phyloP scores from a whole-genome alignment of 2,888 invertebrate species.

The Pachydiplax longipennis region DNA sequence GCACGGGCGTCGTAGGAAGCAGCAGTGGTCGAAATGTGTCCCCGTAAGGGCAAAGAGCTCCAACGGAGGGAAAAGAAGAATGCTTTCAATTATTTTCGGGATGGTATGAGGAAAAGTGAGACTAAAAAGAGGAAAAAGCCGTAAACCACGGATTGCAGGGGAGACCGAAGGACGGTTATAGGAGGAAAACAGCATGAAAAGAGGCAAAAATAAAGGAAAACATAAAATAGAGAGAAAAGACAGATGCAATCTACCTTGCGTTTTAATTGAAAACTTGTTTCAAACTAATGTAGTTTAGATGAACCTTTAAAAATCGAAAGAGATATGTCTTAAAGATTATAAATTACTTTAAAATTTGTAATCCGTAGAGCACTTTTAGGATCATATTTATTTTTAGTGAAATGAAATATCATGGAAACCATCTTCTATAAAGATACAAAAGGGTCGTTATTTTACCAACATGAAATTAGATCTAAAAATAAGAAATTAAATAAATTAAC shows the following conservation, averaged over 20 bases:
- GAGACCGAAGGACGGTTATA: background rate
- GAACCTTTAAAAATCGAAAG: too few relatives aligned
- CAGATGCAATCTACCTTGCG: background rate
- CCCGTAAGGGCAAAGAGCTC: background rate
- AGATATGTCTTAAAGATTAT: too few relatives aligned
- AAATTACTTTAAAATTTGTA: too few relatives aligned
- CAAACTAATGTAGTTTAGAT: too few relatives aligned
- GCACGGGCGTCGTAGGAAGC: background rate
- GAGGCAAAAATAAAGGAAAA: background rate
- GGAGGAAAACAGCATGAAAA: background rate
- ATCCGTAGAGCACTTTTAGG: too few relatives aligned
- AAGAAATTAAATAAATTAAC: too few relatives aligned
- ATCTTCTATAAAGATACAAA: too few relatives aligned
- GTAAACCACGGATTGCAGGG: background rate
- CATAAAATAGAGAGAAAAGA: background rate
- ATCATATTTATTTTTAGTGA: too few relatives aligned
- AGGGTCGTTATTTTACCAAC: too few relatives aligned
- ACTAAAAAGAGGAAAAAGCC: background rate
- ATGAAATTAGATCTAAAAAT: too few relatives aligned
- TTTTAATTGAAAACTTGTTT: too few relatives aligned
- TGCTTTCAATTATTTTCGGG: background rate
- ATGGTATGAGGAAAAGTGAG: background rate
- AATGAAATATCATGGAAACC: too few relatives aligned
- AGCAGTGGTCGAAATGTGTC: background rate
- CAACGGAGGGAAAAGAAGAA: background rate